These are phyloP conservation scores for Aphelenchoides avenae DNA, from an alignment of 1,140 invertebrate species.

Conservation along the genomic window DNA sequence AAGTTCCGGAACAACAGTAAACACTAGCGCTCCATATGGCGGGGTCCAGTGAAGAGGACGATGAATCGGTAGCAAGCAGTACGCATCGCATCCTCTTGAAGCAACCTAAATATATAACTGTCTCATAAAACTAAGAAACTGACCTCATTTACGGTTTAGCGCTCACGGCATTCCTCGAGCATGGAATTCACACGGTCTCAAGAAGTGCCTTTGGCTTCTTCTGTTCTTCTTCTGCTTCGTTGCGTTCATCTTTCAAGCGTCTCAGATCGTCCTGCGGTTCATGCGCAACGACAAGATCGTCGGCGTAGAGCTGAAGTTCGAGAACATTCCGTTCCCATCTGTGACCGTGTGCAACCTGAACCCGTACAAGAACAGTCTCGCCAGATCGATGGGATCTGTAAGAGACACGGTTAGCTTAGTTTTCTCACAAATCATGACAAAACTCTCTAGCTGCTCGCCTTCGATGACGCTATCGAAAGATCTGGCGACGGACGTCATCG, in stretches of 20 bases:
- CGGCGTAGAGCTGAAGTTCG: slow-evolving; percentile 45
- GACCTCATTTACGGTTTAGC: slow-evolving; percentile 14
- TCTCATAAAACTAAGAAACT: no score
- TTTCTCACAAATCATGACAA: no score
- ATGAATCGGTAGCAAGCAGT: no score
- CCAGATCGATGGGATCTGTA: slow-evolving; percentile 30
- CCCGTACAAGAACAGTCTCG: slow-evolving; percentile 44
- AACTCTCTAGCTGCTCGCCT: slow-evolving; percentile 36
- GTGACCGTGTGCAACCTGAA: slow-evolving; percentile 38
- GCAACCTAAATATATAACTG: no score
- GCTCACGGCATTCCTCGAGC: slow-evolving; percentile 45
- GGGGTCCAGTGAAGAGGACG: no score
- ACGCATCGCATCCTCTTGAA: no score
- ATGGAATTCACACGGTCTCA: slow-evolving; percentile 31
- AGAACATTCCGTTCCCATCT: slow-evolving; percentile 42
- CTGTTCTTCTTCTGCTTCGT: slow-evolving; percentile 40
- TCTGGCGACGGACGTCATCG: slow-evolving; percentile 4
- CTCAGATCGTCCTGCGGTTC: slow-evolving; percentile 44
- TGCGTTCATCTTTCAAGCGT: slow-evolving; percentile 35
- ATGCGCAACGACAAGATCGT: slow-evolving; percentile 44
- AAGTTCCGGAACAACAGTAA: no score
- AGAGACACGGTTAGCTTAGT: slow-evolving; percentile 36
- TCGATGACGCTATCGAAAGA: slow-evolving; percentile 33
- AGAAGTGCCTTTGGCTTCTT: slow-evolving; percentile 35
- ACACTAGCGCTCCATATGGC: no score